These are phyloP conservation scores for Dipodomys spectabilis DNA, from an alignment of 2,113 vertebrate genomes.

Conservation along the genomic window DNA sequence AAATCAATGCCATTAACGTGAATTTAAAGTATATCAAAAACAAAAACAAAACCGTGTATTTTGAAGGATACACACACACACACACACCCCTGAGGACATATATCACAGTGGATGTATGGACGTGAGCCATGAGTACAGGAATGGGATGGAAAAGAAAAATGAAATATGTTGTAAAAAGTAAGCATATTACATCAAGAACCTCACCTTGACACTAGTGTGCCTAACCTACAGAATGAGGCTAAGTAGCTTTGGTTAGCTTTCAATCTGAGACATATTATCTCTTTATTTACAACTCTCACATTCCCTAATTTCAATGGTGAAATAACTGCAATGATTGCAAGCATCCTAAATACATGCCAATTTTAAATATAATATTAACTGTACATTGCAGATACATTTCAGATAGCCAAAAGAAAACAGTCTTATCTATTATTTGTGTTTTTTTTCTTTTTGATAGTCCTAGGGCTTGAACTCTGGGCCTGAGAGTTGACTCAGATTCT, in stretches of 20 bases:
- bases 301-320: neutral
- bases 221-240: neutral
- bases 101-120: neutral
- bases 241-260: neutral
- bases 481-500: no score
- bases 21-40: neutral
- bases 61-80: neutral
- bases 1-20: neutral
- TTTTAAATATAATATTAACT: neutral
- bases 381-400: neutral
- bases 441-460: neutral
- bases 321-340: neutral
- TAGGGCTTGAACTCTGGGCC: no score
- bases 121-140: neutral
- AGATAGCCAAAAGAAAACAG: neutral
- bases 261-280: neutral
- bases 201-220: neutral
- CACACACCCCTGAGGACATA: neutral
- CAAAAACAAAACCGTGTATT: neutral
- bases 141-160: neutral
- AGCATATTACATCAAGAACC: neutral
- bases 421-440: neutral
- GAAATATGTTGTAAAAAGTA: neutral
- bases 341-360: neutral
- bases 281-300: neutral